A percentile compares a stretch with the other conserved stretches of the same genome.
Conservation (phyloP, 2,797 vertebrate species). For the Scolopax rusticola region DNA sequence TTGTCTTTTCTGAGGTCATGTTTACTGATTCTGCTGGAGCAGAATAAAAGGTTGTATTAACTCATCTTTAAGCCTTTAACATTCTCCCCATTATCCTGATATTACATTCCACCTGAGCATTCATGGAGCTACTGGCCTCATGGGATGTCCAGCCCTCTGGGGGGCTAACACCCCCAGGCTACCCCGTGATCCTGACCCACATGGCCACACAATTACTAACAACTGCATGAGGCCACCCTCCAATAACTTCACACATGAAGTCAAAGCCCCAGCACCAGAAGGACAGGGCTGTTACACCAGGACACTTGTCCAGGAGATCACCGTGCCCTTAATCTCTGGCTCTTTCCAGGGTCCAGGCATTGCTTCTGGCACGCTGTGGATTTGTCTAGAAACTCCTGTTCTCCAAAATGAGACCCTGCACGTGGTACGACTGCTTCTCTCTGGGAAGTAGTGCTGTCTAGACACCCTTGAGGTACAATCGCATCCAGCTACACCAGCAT, state of each 20-base stretch:
- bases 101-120: neutral
- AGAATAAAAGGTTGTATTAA: neutral
- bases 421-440: neutral
- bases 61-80: neutral
- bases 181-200: neutral
- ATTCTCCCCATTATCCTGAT: neutral
- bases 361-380: rapidly evolving
- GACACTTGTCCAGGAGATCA: neutral
- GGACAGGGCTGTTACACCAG: neutral
- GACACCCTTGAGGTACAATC: neutral
- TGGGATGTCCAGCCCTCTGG: neutral
- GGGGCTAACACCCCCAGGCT: neutral
- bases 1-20: neutral
- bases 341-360: neutral
- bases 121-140: neutral
- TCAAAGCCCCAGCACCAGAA: neutral
- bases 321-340: neutral
- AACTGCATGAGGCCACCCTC: neutral
- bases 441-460: neutral
- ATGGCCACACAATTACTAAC: rapidly evolving
- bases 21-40: neutral
- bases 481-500: neutral
- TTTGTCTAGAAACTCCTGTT: neutral
- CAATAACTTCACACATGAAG: neutral
- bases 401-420: neutral